Evolutionary conservation across 2,888 invertebrate genomes (phyloP), one percentile per base, ranked within the genome.

Genomic region (Netelia fuscicornis): DNA sequence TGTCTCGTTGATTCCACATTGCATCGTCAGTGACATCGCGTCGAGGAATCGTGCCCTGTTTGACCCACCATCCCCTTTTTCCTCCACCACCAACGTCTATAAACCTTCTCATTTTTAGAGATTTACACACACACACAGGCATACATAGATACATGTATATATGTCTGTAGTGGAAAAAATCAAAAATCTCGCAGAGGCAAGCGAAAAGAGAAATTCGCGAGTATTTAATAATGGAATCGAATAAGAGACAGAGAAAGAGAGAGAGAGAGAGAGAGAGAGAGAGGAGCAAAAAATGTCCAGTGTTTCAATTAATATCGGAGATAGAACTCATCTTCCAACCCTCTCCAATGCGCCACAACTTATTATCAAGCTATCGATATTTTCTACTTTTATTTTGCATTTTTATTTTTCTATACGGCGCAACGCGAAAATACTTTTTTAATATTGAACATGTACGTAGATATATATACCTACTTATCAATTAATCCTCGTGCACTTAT

Each of bases 1-100:
- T 54, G 54, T 81, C 62, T 54, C 42, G 70, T 62, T 76, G 62
- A 65, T 76, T 71, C 44, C 20, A 58, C 48, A 20, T n/a, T 60
- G 80, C 75, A 60, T 44, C 58, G 13, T 60, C 67, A 81, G 60
- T 67, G 72, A 58, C 72, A 67, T 64, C 60, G 13, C 52, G 8
- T 44, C 62, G 58, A 67, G 56, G 44, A 56, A 48, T 48, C 58
- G 58, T 9, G 9, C 9, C 5, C 17, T 10, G 5, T 58, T 58
- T 20, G 20, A 17, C 20, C 58, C 58, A 58, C 8, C 17, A 10
- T 58, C 58, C n/a, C 9, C 20, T 20, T 58, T 58, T 20, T 20
- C 20, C 20, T 58, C 9, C 20, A 58, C 13, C 2, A 2, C 67
- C 11, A 44, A 5, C n/a, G 13, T n/a, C 17, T 30, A 60, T 48